Evolutionary conservation across 2,888 invertebrate genomes (phyloP).

Genomic region (Empis stercorea): DNA sequence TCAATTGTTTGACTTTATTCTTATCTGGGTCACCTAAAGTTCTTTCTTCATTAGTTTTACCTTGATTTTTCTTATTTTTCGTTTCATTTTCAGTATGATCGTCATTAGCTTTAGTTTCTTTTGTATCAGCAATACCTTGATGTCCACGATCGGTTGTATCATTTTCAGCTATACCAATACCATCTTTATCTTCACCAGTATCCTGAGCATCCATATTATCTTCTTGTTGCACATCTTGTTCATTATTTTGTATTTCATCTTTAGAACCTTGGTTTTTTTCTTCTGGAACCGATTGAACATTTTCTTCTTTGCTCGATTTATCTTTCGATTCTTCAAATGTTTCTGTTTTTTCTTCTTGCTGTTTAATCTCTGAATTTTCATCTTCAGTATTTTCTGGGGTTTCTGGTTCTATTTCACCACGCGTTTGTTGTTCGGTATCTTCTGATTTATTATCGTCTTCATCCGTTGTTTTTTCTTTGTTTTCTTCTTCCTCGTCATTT

Average conservation of each 20-base stretch:
- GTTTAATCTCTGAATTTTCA: constrained; percentile 45
- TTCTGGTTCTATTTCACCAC: constrained; percentile 28
- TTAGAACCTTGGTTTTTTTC: constrained; percentile 22
- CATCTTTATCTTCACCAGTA: constrained; percentile 44
- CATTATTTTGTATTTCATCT: constrained; percentile 32
- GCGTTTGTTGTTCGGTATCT: constrained; percentile 39
- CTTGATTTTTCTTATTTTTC: constrained; percentile 55
- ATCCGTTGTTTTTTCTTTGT: constrained; percentile 46
- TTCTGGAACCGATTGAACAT: constrained; percentile 25
- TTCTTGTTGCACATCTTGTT: constrained; percentile 32
- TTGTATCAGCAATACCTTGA: constrained; percentile 40
- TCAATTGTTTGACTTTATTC: constrained; percentile 34
- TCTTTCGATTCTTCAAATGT: constrained; percentile 31
- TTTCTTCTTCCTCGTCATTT: constrained; percentile 29
- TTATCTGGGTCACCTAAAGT: constrained; percentile 41
- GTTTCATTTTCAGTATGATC: constrained; percentile 29
- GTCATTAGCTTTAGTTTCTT: constrained; percentile 31
- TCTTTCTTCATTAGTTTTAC: constrained; percentile 59
- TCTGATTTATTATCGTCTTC: constrained; percentile 40
- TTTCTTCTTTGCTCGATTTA: constrained; percentile 31
- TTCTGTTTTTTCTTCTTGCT: constrained; percentile 29
- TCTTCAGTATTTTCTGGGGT: constrained; percentile 23
- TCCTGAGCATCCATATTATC: constrained; percentile 41
- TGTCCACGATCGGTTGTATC: constrained; percentile 52
- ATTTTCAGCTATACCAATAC: constrained; percentile 61